Conservation (phyloP, 2,797 vertebrate genomes). For the Coracias cyanogaster region DNA sequence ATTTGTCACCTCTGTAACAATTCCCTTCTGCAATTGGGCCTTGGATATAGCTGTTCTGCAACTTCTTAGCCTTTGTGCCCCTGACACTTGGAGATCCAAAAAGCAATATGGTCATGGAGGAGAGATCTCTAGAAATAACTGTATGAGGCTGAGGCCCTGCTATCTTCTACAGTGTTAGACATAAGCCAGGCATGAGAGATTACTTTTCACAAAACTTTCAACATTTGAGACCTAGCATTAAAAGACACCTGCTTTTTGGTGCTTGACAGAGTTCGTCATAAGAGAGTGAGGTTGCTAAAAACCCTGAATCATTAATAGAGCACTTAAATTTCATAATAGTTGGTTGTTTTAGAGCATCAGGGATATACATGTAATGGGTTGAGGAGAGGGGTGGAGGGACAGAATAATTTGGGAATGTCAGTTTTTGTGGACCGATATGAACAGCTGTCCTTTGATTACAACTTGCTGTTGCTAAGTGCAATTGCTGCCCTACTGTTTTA, state of each 20-base stretch:
- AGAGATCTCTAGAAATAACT: neutral
- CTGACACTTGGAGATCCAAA: rapidly evolving
- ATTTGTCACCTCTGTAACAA: neutral
- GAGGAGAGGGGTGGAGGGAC: neutral
- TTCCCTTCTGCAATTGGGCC: neutral
- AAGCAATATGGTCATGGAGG: neutral
- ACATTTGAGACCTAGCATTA: neutral
- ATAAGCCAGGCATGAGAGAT: neutral
- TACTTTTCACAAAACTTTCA: neutral
- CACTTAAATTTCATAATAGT: neutral
- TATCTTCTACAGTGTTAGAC: neutral
- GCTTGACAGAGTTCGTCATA: neutral
- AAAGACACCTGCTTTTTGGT: neutral
- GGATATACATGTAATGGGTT: neutral
- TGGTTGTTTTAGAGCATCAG: neutral
- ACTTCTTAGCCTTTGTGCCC: neutral
- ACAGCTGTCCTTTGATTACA: neutral
- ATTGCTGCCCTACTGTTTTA: neutral
- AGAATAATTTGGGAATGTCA: neutral
- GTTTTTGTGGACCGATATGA: neutral
- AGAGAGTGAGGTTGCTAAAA: neutral
- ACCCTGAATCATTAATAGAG: rapidly evolving
- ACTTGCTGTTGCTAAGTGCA: neutral
- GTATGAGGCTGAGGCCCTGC: neutral
- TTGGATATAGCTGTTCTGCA: neutral